These are phyloP conservation scores for Arizona elegans DNA, from an alignment of 2,113 vertebrate genomes.

Conservation along the genomic window DNA sequence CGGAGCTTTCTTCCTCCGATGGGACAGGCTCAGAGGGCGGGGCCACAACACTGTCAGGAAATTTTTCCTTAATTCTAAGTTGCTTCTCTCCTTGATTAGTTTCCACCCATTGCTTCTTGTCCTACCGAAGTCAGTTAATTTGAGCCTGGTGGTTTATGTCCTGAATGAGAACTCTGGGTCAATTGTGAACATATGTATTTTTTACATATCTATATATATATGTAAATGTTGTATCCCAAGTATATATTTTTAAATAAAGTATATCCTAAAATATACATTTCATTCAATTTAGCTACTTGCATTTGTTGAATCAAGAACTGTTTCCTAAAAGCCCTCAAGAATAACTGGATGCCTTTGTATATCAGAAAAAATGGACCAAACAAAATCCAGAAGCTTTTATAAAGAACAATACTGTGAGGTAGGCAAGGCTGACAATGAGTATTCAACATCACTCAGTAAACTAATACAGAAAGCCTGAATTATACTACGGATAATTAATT, in stretches of 20 bases:
- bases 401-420: not conserved
- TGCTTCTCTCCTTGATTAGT: no score
- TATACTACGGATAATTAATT: not conserved
- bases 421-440: not conserved
- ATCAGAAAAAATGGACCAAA: not conserved
- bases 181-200: not conserved
- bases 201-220: not conserved
- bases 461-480: not conserved
- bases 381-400: not conserved
- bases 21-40: no score
- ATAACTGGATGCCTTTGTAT: not conserved
- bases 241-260: not conserved
- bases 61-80: no score
- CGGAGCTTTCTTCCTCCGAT: no score
- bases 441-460: not conserved
- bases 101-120: no score
- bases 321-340: not conserved
- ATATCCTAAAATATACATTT: not conserved
- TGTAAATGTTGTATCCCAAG: not conserved
- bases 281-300: not conserved
- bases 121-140: not conserved
- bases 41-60: no score
- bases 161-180: not conserved
- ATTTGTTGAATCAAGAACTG: not conserved
- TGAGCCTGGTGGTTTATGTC: not conserved